Conservation (phyloP, 2,888 invertebrate species). For the Aethes cnicana region DNA sequence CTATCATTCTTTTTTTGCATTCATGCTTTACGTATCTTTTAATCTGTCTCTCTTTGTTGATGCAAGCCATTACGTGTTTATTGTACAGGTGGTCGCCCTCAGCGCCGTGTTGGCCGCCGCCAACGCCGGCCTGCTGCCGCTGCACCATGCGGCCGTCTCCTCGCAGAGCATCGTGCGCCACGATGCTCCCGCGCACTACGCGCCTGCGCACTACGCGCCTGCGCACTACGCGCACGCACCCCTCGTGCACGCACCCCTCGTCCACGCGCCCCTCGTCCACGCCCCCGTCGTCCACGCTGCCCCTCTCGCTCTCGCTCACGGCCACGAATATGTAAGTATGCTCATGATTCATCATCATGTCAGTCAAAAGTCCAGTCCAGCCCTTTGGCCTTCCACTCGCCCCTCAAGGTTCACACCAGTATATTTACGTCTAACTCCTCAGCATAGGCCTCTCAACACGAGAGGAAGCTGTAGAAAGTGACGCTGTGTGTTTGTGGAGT, state of each 20-base stretch:
- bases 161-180: conserved; percentile 78
- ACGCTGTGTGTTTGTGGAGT: too few relatives aligned
- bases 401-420: too few relatives aligned
- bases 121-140: conserved; percentile 79
- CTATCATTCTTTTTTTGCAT: too few relatives aligned
- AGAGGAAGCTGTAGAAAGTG: too few relatives aligned
- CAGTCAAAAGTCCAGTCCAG: neutral
- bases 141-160: conserved; percentile 74
- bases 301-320: conserved; percentile 51
- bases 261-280: conserved; percentile 59
- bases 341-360: neutral
- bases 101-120: conserved; percentile 77
- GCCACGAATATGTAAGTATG: conserved; percentile 27
- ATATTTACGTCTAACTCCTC: too few relatives aligned
- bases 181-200: conserved; percentile 67
- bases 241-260: conserved; percentile 57
- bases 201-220: conserved; percentile 52
- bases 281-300: conserved; percentile 56
- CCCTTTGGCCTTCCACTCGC: too few relatives aligned
- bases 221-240: conserved; percentile 54
- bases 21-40: too few relatives aligned
- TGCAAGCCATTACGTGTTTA: neutral
- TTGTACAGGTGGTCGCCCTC: conserved; percentile 65
- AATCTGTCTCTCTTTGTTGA: too few relatives aligned
- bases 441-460: too few relatives aligned